Base-by-base conservation (phyloP, 1,140 invertebrate genomes). In the Caerostris darwini region DNA sequence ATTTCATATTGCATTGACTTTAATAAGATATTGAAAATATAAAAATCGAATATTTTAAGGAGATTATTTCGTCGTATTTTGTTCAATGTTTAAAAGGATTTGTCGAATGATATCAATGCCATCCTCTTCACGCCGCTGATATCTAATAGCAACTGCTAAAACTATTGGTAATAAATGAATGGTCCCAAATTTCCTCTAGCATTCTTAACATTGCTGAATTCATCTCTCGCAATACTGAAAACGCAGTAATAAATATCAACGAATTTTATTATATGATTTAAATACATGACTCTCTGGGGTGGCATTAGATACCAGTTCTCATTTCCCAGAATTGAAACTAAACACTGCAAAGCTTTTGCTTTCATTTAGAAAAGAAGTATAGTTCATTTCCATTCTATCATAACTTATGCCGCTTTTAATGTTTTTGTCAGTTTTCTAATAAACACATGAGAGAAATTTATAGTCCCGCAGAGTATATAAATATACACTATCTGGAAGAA, bases 261-360 rank as follows among this genome's bases (percentile, higher is more conserved):
- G 53, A 89, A 89, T 56, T 89, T 69, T 89, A 89, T 71, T 89
- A 69, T 71, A 17, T 6, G 19, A 10, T 3, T 53, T n/a, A 14
- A 71, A 71, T 71, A 14, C 50, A 90, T 77, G 64, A 34, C 88
- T 90, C 88, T 57, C 88, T 12, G 17, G 88, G 64, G 88, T n/a
- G 12, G n/a, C 88, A 90, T 90, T 90, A 90, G 57, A 54, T n/a
- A 50, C 14, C 54, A 90, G 88, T 53, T 77, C 69, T 90, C 88
- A 90, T 90, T 90, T 90, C 88, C 14, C 5, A 56, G 54, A 90
- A 90, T 71, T 90, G 88, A 53, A 71, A 90, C 64, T 90, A 90
- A 90, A 90, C 71, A 19, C 67, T 71, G n/a, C 53, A 90, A 64
- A 57, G 53, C 88, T 90, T 54, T 90, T 89, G 67, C 64, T 34